phyloP scores from a whole-genome alignment of 2,113 vertebrate genomes.

The Gallinago media region DNA sequence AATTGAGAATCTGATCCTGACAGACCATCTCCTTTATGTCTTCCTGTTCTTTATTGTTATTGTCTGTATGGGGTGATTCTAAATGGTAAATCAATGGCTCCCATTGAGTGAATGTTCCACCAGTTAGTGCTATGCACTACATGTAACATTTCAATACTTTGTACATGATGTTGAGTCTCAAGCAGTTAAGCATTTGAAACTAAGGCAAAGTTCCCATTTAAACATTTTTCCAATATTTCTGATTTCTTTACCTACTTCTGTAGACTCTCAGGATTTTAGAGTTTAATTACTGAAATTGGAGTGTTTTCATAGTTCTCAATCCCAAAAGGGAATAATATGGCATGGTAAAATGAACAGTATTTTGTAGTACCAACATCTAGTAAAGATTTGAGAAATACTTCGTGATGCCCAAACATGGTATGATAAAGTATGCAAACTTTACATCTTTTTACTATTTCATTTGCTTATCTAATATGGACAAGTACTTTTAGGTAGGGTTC shows the following conservation, averaged over 20 bases:
- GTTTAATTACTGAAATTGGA: not conserved
- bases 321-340: not conserved
- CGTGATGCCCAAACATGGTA: not conserved
- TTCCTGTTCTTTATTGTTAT: not conserved
- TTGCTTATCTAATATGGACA: not conserved
- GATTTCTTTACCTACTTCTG: not conserved
- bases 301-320: not conserved
- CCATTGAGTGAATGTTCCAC: not conserved
- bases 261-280: not conserved
- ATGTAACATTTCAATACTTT: not conserved
- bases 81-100: not conserved
- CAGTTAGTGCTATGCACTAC: not conserved
- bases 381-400: not conserved
- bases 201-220: not conserved
- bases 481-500: not conserved
- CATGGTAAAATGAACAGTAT: not conserved
- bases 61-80: not conserved
- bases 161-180: not conserved
- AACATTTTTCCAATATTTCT: not conserved
- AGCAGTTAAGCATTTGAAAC: not conserved
- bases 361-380: not conserved
- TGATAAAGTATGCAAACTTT: not conserved
- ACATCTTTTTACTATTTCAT: not conserved
- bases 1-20: not conserved
- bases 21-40: not conserved